Conservation (phyloP, 2,113 vertebrate genomes). For the Phyllostomus hastatus region DNA sequence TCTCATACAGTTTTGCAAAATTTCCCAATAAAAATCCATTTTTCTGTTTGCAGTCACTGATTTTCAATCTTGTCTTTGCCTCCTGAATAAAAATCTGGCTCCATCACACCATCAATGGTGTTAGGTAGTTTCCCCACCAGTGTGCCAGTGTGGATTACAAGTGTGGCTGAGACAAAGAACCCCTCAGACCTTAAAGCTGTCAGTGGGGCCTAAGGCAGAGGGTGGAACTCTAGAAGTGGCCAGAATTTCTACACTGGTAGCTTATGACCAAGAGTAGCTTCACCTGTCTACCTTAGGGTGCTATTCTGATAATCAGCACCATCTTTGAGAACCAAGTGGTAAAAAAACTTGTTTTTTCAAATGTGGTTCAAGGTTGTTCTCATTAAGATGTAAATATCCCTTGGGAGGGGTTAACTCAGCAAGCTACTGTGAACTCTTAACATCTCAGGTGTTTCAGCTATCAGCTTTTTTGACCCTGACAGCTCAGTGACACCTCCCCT, state of each 20-base stretch:
- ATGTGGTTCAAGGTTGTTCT: neutral
- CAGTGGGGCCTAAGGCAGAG: neutral
- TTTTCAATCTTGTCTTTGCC: neutral
- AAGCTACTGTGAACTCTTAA: neutral
- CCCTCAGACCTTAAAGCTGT: neutral
- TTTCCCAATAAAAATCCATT: neutral
- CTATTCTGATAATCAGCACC: neutral
- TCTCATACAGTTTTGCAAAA: neutral
- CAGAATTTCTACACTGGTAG: neutral
- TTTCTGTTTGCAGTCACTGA: neutral
- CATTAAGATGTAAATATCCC: slow-evolving; percentile 4
- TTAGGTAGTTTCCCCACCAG: neutral
- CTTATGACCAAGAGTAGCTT: neutral
- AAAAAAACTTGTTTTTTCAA: neutral
- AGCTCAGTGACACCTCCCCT: neutral
- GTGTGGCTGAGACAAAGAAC: neutral
- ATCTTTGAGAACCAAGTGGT: neutral
- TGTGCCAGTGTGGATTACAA: neutral
- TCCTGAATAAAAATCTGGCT: neutral
- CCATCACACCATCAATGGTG: neutral
- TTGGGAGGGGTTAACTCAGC: neutral
- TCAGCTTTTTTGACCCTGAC: neutral
- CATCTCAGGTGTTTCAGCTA: neutral
- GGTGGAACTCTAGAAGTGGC: neutral
- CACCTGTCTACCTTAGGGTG: neutral